Evolutionary conservation across 2,113 vertebrate genomes (phyloP).

Genomic region (Sander vitreus): DNA sequence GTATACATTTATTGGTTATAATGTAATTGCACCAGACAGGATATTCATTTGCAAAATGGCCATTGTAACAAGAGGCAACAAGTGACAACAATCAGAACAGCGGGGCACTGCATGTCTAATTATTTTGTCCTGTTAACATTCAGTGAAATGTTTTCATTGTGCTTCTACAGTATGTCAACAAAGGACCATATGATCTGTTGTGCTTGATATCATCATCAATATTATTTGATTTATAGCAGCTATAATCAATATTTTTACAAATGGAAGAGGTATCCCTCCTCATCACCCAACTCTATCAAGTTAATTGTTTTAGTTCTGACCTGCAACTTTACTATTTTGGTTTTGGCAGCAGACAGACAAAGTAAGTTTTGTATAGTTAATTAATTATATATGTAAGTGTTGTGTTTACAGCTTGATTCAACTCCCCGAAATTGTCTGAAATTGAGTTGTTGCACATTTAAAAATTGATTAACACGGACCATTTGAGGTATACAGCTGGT

Average conservation of each 20-base stretch:
- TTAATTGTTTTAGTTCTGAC: constrained; percentile 6
- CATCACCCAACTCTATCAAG: not conserved
- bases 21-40: not conserved
- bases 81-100: not conserved
- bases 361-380: not conserved
- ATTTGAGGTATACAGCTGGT: not conserved
- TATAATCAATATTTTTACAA: not conserved
- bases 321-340: constrained; percentile 19
- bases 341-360: constrained; percentile 4
- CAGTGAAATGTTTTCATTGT: not conserved
- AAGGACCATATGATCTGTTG: too few species aligned
- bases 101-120: not conserved
- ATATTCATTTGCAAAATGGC: not conserved
- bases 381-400: not conserved
- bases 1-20: not conserved
- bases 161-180: not conserved
- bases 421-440: not conserved
- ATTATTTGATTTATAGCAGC: not conserved
- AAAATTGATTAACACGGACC: not conserved
- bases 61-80: not conserved
- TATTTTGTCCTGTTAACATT: constrained; percentile 4
- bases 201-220: not conserved
- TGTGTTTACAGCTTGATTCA: too few species aligned
- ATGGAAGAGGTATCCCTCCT: not conserved
- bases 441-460: too few species aligned